Evolutionary conservation across 2,797 vertebrate species (phyloP).

Genomic region (Tokudaia muenninki): DNA sequence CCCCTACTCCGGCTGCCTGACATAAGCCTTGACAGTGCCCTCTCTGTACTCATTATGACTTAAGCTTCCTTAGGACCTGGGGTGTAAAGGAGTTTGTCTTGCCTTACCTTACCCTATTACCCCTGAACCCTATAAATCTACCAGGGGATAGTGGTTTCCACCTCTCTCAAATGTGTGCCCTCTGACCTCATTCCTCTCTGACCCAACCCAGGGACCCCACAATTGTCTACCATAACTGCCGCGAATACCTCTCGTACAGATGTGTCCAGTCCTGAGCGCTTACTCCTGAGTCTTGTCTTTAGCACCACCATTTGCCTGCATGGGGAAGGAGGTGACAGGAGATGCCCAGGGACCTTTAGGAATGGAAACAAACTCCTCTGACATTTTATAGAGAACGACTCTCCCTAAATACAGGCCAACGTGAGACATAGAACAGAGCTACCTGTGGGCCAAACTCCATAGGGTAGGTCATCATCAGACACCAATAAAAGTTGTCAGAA

Average conservation of each 20-base stretch:
- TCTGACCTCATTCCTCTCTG: background rate
- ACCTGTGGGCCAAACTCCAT: background rate
- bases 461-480: background rate
- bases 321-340: background rate
- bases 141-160: rapidly evolving
- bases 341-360: background rate
- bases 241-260: background rate
- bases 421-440: background rate
- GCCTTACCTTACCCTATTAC: background rate
- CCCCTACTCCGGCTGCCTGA: too few relatives aligned
- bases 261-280: too few relatives aligned
- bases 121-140: background rate
- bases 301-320: rapidly evolving
- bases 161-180: background rate
- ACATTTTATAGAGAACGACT: background rate
- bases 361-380: background rate
- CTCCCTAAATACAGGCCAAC: background rate
- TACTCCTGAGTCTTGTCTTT: background rate
- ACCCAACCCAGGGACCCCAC: background rate
- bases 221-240: background rate
- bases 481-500: background rate
- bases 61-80: background rate
- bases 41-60: background rate
- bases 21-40: background rate
- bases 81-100: background rate